Base-by-base conservation (phyloP, 2,113 vertebrate species). In the Cacatua alba region DNA sequence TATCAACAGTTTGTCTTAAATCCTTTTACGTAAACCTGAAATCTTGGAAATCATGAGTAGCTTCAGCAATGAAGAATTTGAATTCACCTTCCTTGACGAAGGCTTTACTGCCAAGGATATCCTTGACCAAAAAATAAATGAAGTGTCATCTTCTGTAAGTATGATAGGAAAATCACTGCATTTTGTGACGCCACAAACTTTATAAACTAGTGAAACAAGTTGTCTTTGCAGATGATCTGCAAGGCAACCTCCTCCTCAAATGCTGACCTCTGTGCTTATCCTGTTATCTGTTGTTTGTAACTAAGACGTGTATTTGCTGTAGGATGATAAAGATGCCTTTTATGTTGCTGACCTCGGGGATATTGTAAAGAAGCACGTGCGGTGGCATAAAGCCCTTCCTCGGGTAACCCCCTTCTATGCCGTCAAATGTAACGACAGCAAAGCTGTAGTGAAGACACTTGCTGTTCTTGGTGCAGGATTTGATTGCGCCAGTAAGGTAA, bases 291-390 rank as follows among this genome's bases (percentile, higher is more conserved):
- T 24, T 78, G 72, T 86, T 88, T 91, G 63, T 82, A 67, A 92
- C 7, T 52, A 49, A 74, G 37, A n/a, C 53, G 10, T 85, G 23
- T 68, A 6, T 96, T 97, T 86, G 79, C 74, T 92, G 18, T 94
- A 99, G 99, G 99, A 99, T 92, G 99, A 99, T 82, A 98, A 99
- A 95, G 99, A 99, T 96, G 99, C 99, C 90, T 99, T 99, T 96
- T 99, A 99, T 12, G 98, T 99, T 37, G 99, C 99, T 63, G 99
- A 99, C 97, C 97, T 99, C 8, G 99, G 99, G 6, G 99, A 99
- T 33, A 96, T 99, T 53, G 90, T 99, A 4, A 99, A 99, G 97
- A 99, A 99, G 88, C 99, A 99, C 41, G 35, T 99, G 43, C 98
- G 99, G 8, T 99, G 99, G 99, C 86, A 96, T 11, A 98, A 99